phyloP scores from a whole-genome alignment of 2,113 vertebrate genomes.

The Barbus barbus region DNA sequence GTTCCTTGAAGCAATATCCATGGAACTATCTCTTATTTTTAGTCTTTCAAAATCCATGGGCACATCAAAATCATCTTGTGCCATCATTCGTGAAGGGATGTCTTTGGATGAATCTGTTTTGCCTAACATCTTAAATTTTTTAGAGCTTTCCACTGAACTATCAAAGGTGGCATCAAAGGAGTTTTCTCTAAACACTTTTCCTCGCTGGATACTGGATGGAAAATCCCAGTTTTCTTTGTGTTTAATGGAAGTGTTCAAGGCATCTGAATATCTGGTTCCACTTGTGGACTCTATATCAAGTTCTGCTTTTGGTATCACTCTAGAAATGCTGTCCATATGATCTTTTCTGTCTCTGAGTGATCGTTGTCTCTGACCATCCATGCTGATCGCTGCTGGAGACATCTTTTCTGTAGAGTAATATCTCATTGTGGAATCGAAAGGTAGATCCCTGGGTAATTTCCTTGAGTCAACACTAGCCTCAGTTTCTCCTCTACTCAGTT shows the following conservation, averaged over 20 bases:
- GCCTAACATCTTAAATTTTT: slow-evolving; percentile 60
- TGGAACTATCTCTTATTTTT: slow-evolving; percentile 60
- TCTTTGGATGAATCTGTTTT: slow-evolving; percentile 57
- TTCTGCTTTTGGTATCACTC: slow-evolving; percentile 37
- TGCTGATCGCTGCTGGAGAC: background rate
- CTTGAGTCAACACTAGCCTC: slow-evolving; percentile 19
- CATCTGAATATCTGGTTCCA: slow-evolving; percentile 31
- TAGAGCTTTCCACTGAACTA: slow-evolving; percentile 46
- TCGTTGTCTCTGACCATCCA: slow-evolving; percentile 26
- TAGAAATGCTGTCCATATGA: slow-evolving; percentile 37
- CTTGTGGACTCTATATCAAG: background rate
- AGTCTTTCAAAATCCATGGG: slow-evolving; percentile 47
- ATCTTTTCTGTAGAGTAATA: slow-evolving; percentile 24
- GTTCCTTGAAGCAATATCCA: slow-evolving; percentile 61
- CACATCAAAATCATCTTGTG: slow-evolving; percentile 57
- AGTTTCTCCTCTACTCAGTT: slow-evolving; percentile 28
- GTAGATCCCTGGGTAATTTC: slow-evolving; percentile 15
- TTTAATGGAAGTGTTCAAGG: slow-evolving; percentile 15
- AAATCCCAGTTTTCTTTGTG: slow-evolving; percentile 58
- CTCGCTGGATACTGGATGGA: slow-evolving; percentile 46
- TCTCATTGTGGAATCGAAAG: slow-evolving; percentile 38
- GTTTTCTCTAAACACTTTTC: slow-evolving; percentile 53
- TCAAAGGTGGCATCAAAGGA: slow-evolving; percentile 54
- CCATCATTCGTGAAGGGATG: slow-evolving; percentile 49
- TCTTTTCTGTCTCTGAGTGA: slow-evolving; percentile 40